Evolutionary conservation across 2,797 vertebrate species (phyloP), one percentile per base, ranked within the genome.

Genomic region (Okamejei kenojei): DNA sequence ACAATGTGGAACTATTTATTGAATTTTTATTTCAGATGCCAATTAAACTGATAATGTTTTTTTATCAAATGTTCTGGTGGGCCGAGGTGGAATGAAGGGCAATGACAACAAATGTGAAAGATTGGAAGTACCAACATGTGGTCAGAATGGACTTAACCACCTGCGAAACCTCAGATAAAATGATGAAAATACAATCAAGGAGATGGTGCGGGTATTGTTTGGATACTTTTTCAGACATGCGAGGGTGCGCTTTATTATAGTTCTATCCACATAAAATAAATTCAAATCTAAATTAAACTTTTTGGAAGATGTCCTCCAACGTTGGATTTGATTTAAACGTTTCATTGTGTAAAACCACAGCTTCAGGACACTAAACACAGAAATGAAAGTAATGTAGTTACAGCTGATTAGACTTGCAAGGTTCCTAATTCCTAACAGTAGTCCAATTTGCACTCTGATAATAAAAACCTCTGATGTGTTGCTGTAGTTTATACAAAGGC

Each of bases 341-440:
- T 65, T 32, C 63, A n/a, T 65, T 19, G 61, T 65, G 58, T 32
- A 86, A 86, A 17, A 65, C 29, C 1, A 65, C 58, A 86, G 29
- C 82, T 86, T 29, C 58, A 7, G 13, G 15, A 15, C 82, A 86
- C 11, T 63, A n/a, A 86, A 86, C 58, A 32, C 10, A 17, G 61
- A 86, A 86, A 86, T 86, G 82, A 86, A 86, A 86, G 29, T 32
- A 63, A 63, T 86, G 61, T n/a, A 7, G 29, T 65, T 32, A 86
- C 61, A 63, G 29, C 32, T 32, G 58, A 32, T 65, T 61, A 63
- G 82, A 38, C 0, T 86, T 65, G 2, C 80, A 82, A 2, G 81
- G 13, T 61, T 63, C 81, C 26, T 84, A 61, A 45, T 84, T 29
- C 61, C 82, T 19, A 65, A 86, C 0, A 65, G 1, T 29, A 86